Conservation (phyloP, 2,113 vertebrate species). For the Heteronetta atricapilla region DNA sequence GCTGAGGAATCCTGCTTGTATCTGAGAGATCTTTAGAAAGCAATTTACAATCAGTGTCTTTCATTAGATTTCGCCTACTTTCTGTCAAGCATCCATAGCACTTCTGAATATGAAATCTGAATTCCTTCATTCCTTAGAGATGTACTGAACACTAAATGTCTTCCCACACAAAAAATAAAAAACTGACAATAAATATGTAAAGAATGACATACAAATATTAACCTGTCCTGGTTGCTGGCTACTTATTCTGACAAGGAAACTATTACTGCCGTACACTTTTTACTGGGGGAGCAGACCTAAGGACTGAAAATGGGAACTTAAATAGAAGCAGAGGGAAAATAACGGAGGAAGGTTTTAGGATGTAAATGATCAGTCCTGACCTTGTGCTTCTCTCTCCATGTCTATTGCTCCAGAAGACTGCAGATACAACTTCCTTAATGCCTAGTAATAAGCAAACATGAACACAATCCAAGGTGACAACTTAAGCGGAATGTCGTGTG, state of each 20-base stretch:
- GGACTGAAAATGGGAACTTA: background rate
- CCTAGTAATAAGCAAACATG: background rate
- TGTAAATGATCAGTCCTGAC: background rate
- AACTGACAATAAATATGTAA: background rate
- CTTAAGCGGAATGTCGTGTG: background rate
- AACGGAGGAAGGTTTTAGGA: background rate
- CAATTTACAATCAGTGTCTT: background rate
- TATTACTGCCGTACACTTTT: background rate
- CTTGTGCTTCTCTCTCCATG: background rate
- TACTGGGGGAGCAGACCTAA: background rate
- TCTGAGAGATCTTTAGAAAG: background rate
- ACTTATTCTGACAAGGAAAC: background rate
- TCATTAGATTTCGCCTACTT: background rate
- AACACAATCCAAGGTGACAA: background rate
- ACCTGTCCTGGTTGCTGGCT: background rate
- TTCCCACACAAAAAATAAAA: background rate
- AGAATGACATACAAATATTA: background rate
- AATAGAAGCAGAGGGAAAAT: background rate
- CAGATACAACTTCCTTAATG: background rate
- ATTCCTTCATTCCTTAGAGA: background rate
- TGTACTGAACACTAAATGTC: background rate
- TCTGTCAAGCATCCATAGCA: background rate
- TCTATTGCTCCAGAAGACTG: background rate
- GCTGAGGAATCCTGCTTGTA: background rate
- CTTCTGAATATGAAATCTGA: background rate